Evolutionary conservation across 1,140 invertebrate genomes (phyloP).

Genomic region (Euschistus heros): DNA sequence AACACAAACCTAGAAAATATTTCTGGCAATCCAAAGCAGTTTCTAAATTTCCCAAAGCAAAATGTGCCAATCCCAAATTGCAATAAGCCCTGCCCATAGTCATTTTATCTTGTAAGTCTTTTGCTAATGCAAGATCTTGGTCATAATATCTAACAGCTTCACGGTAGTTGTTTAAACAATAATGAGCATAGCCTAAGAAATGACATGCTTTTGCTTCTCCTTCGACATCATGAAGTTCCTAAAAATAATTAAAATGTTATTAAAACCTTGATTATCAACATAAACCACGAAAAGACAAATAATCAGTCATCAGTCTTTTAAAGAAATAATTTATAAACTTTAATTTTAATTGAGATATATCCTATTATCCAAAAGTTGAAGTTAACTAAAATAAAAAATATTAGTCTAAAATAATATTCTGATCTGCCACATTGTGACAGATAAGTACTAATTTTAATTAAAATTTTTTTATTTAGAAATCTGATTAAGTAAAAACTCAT

Average conservation of each 20-base stretch:
- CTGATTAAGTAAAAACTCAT: too few species aligned
- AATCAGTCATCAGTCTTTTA: too few species aligned
- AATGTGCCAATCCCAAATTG: constrained; percentile 78
- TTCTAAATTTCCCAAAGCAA: constrained; percentile 77
- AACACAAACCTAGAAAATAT: constrained; percentile 58
- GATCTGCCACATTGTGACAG: too few species aligned
- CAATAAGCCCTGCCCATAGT: constrained; percentile 89
- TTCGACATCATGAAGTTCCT: constrained; percentile 80
- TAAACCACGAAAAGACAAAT: too few species aligned
- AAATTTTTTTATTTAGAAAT: too few species aligned
- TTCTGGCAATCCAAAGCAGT: constrained; percentile 85
- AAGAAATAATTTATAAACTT: too few species aligned
- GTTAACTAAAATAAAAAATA: too few species aligned
- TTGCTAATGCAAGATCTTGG: constrained; percentile 85
- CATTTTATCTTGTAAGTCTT: constrained; percentile 86
- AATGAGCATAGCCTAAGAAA: constrained; percentile 89
- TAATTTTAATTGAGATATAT: too few species aligned
- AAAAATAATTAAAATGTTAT: constrained; percentile 17
- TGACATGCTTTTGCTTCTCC: constrained; percentile 95
- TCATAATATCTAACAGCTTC: constrained; percentile 92
- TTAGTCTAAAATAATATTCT: too few species aligned
- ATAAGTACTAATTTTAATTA: too few species aligned
- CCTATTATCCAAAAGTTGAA: too few species aligned
- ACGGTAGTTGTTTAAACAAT: constrained; percentile 84
- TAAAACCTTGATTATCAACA: not conserved